Base-by-base conservation (phyloP, 92 coral and sea anemone genomes). In the Virgularia gustaviana region DNA sequence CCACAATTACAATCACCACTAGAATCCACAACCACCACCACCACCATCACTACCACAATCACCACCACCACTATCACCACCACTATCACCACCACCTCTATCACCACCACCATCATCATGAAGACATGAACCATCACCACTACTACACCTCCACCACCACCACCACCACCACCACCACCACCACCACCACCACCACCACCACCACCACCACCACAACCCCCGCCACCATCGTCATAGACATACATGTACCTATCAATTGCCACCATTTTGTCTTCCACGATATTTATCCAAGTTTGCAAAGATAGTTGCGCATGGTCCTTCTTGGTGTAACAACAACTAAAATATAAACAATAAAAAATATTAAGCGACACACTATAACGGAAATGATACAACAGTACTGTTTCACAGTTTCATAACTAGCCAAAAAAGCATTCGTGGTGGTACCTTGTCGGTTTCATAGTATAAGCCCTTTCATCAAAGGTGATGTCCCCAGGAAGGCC, bases 361-460 rank as follows among this genome's bases (percentile, higher is more conserved):
- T n/a, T n/a, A n/a, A n/a, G n/a, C n/a, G n/a, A n/a, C n/a, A n/a
- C 13, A 43, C 0, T 43, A 13, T 2, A 43, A 22, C 51, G 2
- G 1, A 43, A 43, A 43, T 13, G 51, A 43, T 43, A 22, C 51
- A 4, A n/a, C n/a, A n/a, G n/a, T n/a, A n/a, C n/a, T n/a, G n/a
- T n/a, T n/a, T n/a, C n/a, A n/a, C n/a, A n/a, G n/a, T 34, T 22
- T 15, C 28, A 28, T 6, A 3, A 20, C 13, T 15, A 12, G 43
- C 20, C 5, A 16, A 71, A 60, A 5, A 36, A 32, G 20, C 22
- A 8, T 30, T 8, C 16, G n/a, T n/a, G n/a, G n/a, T n/a, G n/a
- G 24, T 54, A 92, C 98, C 98, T 89, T 20, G 92, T 86, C 25
- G 98, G 98, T 30, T 83, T 86, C 63, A 79, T 84, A 37, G 79